These are phyloP conservation scores for Clanis bilineata DNA, from an alignment of 2,888 invertebrate genomes.

Conservation along the genomic window DNA sequence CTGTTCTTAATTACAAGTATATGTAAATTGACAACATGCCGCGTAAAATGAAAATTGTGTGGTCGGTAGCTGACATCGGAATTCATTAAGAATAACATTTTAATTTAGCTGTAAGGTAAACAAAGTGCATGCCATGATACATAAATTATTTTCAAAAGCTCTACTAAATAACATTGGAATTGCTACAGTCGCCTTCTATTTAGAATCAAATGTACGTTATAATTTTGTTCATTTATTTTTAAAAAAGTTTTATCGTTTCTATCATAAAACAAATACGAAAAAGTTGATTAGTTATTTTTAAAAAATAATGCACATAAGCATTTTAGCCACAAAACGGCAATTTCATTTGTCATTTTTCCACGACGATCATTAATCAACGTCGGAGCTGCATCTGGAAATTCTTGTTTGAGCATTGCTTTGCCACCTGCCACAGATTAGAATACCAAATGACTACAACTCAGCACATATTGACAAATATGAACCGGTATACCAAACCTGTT, in stretches of 20 bases:
- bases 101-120: neutral
- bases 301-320: neutral
- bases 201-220: too few species aligned
- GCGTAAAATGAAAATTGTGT: neutral
- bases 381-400: conserved; percentile 1
- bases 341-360: conserved; percentile 2
- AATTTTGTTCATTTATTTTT: too few species aligned
- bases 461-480: conserved; percentile 4
- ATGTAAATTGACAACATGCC: neutral
- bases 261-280: neutral
- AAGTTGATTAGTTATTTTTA: neutral
- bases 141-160: neutral
- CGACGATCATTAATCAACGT: neutral
- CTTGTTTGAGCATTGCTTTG: neutral
- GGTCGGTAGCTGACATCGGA: neutral
- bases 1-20: neutral
- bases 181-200: neutral
- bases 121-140: neutral
- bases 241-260: neutral
- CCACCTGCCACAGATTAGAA: conserved; percentile 9
- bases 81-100: neutral
- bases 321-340: neutral
- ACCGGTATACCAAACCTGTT: conserved; percentile 22
- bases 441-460: conserved; percentile 6
- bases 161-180: neutral